Conservation (phyloP, 2,113 vertebrate species). For the Panurus biarmicus region DNA sequence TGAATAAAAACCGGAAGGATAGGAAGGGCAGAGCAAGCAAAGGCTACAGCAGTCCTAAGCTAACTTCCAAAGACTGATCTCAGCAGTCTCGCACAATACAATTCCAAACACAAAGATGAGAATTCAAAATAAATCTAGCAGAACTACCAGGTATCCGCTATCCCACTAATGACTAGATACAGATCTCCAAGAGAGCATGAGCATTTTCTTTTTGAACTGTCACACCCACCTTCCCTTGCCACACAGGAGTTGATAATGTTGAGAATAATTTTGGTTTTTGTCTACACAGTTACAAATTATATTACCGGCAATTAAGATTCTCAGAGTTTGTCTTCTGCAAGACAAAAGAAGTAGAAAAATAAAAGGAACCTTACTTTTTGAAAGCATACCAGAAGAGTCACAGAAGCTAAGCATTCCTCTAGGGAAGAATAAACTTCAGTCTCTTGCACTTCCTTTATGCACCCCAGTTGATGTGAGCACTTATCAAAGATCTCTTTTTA, state of each 20-base stretch:
- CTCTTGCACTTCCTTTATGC: slow-evolving; percentile 28
- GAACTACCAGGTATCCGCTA: neutral
- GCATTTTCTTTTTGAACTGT: neutral
- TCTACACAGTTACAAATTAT: neutral
- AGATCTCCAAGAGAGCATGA: neutral
- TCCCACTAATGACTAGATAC: neutral
- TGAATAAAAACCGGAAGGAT: slow-evolving; percentile 53
- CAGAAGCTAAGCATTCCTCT: slow-evolving; percentile 11
- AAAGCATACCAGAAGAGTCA: neutral
- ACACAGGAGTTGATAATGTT: neutral
- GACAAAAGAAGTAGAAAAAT: neutral
- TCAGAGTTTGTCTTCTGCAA: neutral
- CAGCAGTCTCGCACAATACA: slow-evolving; percentile 22
- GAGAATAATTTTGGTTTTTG: neutral
- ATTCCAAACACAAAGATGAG: slow-evolving; percentile 5
- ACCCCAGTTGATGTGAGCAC: neutral
- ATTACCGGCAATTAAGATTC: neutral
- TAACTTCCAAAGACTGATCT: slow-evolving; percentile 27
- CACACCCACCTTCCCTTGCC: neutral
- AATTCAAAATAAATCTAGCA: neutral
- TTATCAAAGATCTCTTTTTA: slow-evolving; percentile 41
- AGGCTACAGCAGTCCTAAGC: neutral
- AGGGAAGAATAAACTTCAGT: slow-evolving; percentile 42
- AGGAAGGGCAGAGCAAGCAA: slow-evolving; percentile 51
- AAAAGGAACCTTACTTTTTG: neutral